A percentile compares a stretch with the other conserved stretches of the same genome.
Evolutionary conservation across 1,140 invertebrate species (phyloP).

Genomic region (Bombus pascuorum): DNA sequence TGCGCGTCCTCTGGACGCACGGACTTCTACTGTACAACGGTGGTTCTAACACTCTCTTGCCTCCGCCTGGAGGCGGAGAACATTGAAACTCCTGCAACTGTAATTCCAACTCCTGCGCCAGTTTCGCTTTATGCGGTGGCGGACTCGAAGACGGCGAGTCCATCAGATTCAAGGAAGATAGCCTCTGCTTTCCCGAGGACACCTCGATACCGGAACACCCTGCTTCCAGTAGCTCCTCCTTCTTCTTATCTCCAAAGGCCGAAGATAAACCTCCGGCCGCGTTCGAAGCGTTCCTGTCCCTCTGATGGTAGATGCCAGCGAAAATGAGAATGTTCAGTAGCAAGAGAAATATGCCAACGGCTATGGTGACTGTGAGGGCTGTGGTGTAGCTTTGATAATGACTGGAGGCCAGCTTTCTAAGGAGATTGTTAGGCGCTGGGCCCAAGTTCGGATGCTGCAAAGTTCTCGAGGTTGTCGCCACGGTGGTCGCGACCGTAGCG

Average conservation of each 20-base stretch:
- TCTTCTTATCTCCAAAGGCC: slow-evolving; percentile 85
- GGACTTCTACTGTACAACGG: slow-evolving; percentile 83
- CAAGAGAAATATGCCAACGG: slow-evolving; percentile 93
- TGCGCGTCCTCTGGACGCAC: slow-evolving; percentile 77
- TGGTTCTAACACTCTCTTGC: slow-evolving; percentile 81
- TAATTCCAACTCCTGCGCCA: slow-evolving; percentile 87
- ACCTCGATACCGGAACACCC: slow-evolving; percentile 86
- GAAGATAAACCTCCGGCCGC: slow-evolving; percentile 74
- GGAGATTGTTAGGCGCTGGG: slow-evolving; percentile 85
- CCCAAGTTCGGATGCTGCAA: slow-evolving; percentile 72
- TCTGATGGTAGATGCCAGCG: slow-evolving; percentile 96
- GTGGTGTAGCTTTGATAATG: slow-evolving; percentile 94
- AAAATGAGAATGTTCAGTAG: slow-evolving; percentile 97
- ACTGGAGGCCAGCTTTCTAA: slow-evolving; percentile 89
- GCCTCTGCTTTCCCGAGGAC: slow-evolving; percentile 84
- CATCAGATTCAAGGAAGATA: slow-evolving; percentile 77
- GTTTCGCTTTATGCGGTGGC: slow-evolving; percentile 84
- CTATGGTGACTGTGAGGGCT: slow-evolving; percentile 95
- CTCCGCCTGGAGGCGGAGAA: slow-evolving; percentile 83
- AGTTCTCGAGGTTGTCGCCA: slow-evolving; percentile 74
- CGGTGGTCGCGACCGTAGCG: slow-evolving; percentile 78
- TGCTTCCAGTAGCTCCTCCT: slow-evolving; percentile 88
- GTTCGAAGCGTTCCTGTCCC: slow-evolving; percentile 85
- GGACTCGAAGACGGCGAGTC: slow-evolving; percentile 81
- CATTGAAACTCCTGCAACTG: slow-evolving; percentile 87